Percentiles rank a stretch among this genome's conserved stretches.
phyloP scores from a whole-genome alignment of 2,797 vertebrate species.

The Rallus crepitans region DNA sequence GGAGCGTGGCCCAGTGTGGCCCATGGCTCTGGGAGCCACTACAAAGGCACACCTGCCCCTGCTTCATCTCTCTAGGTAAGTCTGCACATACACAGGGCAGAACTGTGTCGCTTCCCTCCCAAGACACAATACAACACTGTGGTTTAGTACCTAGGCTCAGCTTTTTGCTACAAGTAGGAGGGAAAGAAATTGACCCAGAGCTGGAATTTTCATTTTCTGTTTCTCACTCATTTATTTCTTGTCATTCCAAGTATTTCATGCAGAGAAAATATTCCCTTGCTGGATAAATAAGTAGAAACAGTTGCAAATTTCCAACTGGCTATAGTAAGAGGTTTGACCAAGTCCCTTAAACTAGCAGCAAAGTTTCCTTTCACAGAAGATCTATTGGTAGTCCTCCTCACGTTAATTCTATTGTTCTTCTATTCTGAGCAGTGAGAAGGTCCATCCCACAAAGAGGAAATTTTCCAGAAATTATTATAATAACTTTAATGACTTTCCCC shows the following conservation, averaged over 20 bases:
- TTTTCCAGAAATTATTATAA: background rate
- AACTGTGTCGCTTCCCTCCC: background rate
- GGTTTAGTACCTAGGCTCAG: background rate
- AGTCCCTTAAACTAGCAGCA: background rate
- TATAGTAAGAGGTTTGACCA: background rate
- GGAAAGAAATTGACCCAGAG: background rate
- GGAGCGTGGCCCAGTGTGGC: background rate
- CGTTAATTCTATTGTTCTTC: background rate
- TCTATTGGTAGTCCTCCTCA: background rate
- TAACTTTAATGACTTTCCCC: background rate
- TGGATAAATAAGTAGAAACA: background rate
- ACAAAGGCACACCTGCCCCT: background rate
- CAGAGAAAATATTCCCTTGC: background rate
- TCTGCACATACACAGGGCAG: background rate
- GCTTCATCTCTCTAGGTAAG: background rate
- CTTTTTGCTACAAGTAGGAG: background rate
- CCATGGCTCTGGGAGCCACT: background rate
- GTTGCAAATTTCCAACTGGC: background rate
- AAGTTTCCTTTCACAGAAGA: background rate
- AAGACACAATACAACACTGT: background rate
- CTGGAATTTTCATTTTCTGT: background rate
- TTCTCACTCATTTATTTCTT: background rate
- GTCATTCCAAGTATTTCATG: background rate
- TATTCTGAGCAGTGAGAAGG: background rate
- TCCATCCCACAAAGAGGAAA: background rate